Evolutionary conservation across 2,888 invertebrate genomes (phyloP), one percentile per base, ranked within the genome.

Genomic region (Xestobium rufovillosum): DNA sequence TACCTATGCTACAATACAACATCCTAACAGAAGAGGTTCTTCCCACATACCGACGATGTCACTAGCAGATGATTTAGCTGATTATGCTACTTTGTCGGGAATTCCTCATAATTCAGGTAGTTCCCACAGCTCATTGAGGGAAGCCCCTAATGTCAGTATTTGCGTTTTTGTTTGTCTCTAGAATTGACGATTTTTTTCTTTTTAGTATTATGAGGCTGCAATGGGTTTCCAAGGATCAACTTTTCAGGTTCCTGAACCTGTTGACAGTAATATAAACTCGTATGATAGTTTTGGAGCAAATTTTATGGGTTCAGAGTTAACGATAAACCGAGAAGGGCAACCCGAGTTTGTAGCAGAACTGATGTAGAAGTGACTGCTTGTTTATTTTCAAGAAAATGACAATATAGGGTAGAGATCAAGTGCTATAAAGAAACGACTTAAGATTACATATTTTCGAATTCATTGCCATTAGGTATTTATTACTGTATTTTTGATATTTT

Each of bases 1-100:
- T 59, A 83, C 84, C 1, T 85, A 85, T 60, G 85, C 84, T 3
- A 85, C 84, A 13, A 84, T 85, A 50, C 82, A 81, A 53, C 81
- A 81, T 56, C 77, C 80, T 17, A 60, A 66, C 41, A 51, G 68
- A 40, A 55, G 67, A 42, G 66, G 66, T n/a, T 68, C 69, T 1
- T 57, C 65, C 4, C 67, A 69, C 47, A 61, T 67, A 41, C 64
- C 66, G 35, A 55, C 60, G 1, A 55, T 66, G 44, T 64, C 65
- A 8, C 47, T 63, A 42, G 66, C 71, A 2, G 67, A 72, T 30
- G 70, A 74, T 10, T 66, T 72, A 38, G 76, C 76, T 0, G 78
- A 79, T 58, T 80, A 80, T 63, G 79, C 78, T 4, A 80, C 79
- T 1, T 59, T 79, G 14, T 76, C 74, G n/a, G 58, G 63, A 17